Evolutionary conservation across 2,113 vertebrate genomes (phyloP), one percentile per base, ranked within the genome.

Genomic region (Microcebus griseorufus): DNA sequence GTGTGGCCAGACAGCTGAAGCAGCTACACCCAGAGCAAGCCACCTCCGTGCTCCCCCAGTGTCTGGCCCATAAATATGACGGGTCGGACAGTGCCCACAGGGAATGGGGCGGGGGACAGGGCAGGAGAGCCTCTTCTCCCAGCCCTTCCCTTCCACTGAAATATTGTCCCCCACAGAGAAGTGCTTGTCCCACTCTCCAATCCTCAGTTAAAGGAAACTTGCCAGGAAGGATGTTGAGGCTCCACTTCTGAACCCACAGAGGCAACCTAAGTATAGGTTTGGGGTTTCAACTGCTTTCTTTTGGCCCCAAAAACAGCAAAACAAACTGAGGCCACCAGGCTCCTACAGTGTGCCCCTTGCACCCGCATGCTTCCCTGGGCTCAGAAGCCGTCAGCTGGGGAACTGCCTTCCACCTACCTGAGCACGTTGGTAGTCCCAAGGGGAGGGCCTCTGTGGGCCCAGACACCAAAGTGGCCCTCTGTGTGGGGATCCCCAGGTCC

Each of bases 1-100:
- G 96, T 97, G 96, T 70, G 90, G 72, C 87, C 90, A 92, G 94
- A 73, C 67, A 58, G 67, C 62, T 34, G n/a, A 32, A 78, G 86
- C 42, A 32, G 82, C 67, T 14, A 9, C 45, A 48, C 83, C 88
- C 60, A 48, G 82, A 82, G 51, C 73, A 67, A 80, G 64, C 81
- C 76, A 73, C 84, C 55, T 3, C n/a, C 51, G 23, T 13, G 72
- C 64, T 12, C 48, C 87, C 87, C 76, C 69, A 58, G 82, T 39
- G 51, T 96, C 98, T 86, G 95, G 32, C 67, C 89, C 80, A 88
- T 86, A 73, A 76, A 75, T 78, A 90, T 3, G 29, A 60, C 70
- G 85, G 4, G 29, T 34, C 51, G 3, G 48, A 29, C 25, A 64
- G 29, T 86, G n/a, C 53, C 58, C 5, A 23, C 65, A 13, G 32